Conservation (phyloP, 2,888 invertebrate genomes). For the Eubasilissa splendida region DNA sequence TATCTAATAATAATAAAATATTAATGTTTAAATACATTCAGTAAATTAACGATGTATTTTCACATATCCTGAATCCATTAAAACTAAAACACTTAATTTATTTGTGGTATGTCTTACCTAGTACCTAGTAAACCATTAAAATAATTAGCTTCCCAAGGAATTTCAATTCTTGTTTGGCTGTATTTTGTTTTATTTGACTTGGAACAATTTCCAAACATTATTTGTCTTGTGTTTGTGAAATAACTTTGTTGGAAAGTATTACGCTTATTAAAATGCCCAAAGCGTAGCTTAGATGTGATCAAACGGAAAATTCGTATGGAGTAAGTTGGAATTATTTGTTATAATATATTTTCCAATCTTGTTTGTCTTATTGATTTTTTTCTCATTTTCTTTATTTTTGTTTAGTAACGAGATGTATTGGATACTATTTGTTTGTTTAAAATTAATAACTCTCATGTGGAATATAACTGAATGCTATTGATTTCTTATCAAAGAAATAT, state of each 20-base stretch:
- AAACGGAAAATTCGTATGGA: slow-evolving; percentile 28
- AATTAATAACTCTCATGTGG: too few relatives aligned
- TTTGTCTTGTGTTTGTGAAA: slow-evolving; percentile 36
- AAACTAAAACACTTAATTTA: slow-evolving; percentile 10
- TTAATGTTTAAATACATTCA: too few relatives aligned
- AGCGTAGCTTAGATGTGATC: slow-evolving; percentile 34
- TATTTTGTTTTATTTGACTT: slow-evolving; percentile 21
- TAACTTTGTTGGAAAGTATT: slow-evolving; percentile 31
- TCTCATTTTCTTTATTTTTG: background rate
- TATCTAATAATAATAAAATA: too few relatives aligned
- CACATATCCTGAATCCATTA: background rate
- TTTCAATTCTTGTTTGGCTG: background rate
- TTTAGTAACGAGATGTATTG: too few relatives aligned
- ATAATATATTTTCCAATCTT: slow-evolving; percentile 13
- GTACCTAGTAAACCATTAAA: slow-evolving; percentile 3
- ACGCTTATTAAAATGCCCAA: slow-evolving; percentile 38
- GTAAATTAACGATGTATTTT: background rate
- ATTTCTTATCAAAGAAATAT: too few relatives aligned
- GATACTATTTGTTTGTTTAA: too few relatives aligned
- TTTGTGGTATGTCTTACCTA: background rate
- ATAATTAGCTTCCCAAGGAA: background rate
- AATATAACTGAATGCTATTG: too few relatives aligned
- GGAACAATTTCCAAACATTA: slow-evolving; percentile 31
- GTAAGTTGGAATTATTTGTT: slow-evolving; percentile 27
- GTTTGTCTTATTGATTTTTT: slow-evolving; percentile 28